Percentiles rank a stretch among this genome's conserved stretches.
phyloP scores from a whole-genome alignment of 2,888 invertebrate genomes.

The Strigamia maritima region DNA sequence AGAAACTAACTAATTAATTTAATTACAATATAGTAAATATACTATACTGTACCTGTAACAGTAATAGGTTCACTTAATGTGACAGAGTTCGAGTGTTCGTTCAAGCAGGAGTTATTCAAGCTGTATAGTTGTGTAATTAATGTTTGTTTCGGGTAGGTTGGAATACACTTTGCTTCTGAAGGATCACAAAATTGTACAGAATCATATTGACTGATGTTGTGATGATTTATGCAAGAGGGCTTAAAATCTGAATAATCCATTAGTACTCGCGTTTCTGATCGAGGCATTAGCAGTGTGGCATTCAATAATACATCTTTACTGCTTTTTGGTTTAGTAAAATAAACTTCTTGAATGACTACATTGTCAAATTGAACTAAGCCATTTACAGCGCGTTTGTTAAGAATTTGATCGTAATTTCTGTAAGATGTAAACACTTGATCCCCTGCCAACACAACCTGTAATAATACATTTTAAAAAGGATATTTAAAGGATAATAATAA shows the following conservation, averaged over 20 bases:
- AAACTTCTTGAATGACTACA: not conserved
- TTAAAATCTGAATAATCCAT: not conserved
- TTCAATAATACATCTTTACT: not conserved
- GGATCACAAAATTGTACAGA: not conserved
- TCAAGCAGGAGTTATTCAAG: too few relatives aligned
- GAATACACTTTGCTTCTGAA: not conserved
- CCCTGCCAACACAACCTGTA: not conserved
- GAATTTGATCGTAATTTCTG: constrained; percentile 11
- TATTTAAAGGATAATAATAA: too few relatives aligned
- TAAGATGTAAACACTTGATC: not conserved
- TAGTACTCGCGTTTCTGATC: not conserved
- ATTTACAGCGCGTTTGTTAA: not conserved
- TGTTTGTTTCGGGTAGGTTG: too few relatives aligned
- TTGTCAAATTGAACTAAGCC: not conserved
- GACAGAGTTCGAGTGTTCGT: not conserved
- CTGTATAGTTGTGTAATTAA: too few relatives aligned
- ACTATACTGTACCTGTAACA: not conserved
- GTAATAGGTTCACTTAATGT: not conserved
- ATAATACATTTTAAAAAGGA: too few relatives aligned
- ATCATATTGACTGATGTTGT: not conserved
- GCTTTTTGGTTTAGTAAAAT: not conserved
- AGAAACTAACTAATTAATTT: too few relatives aligned
- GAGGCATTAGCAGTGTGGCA: constrained; percentile 1
- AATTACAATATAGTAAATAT: not conserved
- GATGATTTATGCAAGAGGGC: not conserved